Base-by-base conservation (phyloP, 2,797 vertebrate species). In the Melanotaenia parkinsoni region DNA sequence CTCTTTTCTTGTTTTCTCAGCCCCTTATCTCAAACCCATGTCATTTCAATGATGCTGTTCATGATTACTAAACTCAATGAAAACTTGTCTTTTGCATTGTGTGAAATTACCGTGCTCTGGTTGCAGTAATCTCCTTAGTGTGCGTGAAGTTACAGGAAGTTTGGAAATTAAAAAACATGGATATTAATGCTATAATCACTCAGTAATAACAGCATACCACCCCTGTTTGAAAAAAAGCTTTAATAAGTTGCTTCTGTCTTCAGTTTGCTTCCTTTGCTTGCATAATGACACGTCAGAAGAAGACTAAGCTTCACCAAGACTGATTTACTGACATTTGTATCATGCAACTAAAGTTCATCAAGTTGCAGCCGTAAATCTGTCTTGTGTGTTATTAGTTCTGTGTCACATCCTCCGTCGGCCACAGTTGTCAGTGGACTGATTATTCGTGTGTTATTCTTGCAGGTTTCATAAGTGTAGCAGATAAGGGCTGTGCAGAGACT, bases 401-500 rank as follows among this genome's bases (percentile, higher is more conserved):
- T 61, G 59, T 83, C 76, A 74, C 67, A 18, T 72, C 78, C 70
- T 81, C 67, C 0, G 11, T 57, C 30, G 20, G 47, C 54, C 54
- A 61, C 51, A 62, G 66, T 67, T 67, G 58, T 70, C 57, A 59
- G 37, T 58, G 65, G 62, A 75, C 73, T 61, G 70, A 60, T 85
- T 37, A 67, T 84, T 70, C 62, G 67, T 60, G 60, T 0, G 13
- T 61, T n/a, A 30, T 63, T 60, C 64, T 56, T 24, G 35, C 70
- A 78, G 75, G 53, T 79, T 67, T 67, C 35, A 50, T 64, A 37
- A 24, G 43, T 18, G 60, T 18, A 24, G 64, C 56, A 32, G 78
- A 73, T 58, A 45, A 7, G 58, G 67, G 70, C 40, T 38, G 59
- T 88, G 85, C 75, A 73, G 32, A 60, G 73, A 82, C 84, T 74